These are phyloP conservation scores for Oenanthe oenanthe DNA, from an alignment of 2,113 vertebrate genomes.

Conservation along the genomic window DNA sequence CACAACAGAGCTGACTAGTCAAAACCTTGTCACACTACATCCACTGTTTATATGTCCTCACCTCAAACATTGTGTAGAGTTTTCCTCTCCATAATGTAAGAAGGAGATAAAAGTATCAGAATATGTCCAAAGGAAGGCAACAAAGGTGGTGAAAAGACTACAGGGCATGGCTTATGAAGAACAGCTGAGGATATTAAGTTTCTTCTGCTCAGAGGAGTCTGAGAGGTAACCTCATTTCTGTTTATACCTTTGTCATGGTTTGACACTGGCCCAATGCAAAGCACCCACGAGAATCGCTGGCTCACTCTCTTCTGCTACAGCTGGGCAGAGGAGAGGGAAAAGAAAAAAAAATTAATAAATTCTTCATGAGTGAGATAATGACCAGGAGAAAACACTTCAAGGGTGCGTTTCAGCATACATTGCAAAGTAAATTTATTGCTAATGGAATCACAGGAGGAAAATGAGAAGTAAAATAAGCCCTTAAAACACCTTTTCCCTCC, in stretches of 20 bases:
- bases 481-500: too few relatives aligned
- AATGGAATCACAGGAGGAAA: too few relatives aligned
- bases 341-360: too few relatives aligned
- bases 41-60: not conserved
- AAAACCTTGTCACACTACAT: not conserved
- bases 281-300: rapidly evolving
- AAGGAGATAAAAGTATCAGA: not conserved
- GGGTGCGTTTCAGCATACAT: too few relatives aligned
- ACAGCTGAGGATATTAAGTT: not conserved
- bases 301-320: not conserved
- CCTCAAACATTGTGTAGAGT: not conserved
- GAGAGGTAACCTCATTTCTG: not conserved
- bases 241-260: not conserved
- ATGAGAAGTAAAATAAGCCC: too few relatives aligned
- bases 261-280: not conserved
- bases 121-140: not conserved
- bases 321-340: not conserved
- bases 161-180: not conserved
- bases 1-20: not conserved
- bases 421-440: too few relatives aligned
- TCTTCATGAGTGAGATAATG: not conserved
- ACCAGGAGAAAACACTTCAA: not conserved
- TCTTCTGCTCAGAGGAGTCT: not conserved
- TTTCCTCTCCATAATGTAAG: not conserved
- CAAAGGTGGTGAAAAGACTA: not conserved